A percentile compares a stretch with the other conserved stretches of the same genome.
phyloP scores from a whole-genome alignment of 2,113 vertebrate genomes.

The Callospermophilus lateralis region DNA sequence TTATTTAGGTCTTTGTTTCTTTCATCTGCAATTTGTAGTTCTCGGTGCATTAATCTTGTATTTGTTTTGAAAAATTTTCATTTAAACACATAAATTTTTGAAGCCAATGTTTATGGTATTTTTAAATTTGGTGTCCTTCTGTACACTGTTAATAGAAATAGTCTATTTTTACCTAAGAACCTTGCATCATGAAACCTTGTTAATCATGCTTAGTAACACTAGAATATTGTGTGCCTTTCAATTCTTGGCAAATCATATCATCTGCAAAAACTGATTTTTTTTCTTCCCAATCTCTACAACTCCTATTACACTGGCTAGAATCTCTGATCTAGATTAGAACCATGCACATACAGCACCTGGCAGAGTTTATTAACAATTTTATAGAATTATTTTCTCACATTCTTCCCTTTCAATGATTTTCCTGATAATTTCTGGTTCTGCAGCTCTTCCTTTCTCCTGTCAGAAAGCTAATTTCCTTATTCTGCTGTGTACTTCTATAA shows the following conservation, averaged over 20 bases:
- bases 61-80: not conserved
- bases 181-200: not conserved
- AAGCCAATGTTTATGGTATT: not conserved
- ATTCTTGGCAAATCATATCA: not conserved
- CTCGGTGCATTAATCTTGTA: not conserved
- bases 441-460: not conserved
- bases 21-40: not conserved
- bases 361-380: not conserved
- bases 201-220: not conserved
- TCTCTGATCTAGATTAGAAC: not conserved
- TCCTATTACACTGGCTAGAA: not conserved
- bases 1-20: not conserved
- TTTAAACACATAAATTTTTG: not conserved
- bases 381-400: not conserved
- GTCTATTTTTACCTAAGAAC: not conserved
- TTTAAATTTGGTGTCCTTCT: not conserved
- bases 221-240: not conserved
- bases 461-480: not conserved
- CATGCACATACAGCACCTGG: not conserved
- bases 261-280: not conserved
- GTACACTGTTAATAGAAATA: not conserved
- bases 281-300: not conserved
- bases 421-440: not conserved
- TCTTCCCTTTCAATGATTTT: not conserved
- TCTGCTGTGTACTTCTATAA: not conserved